Evolutionary conservation across 2,113 vertebrate species (phyloP).

Genomic region (Dasypus novemcinctus): DNA sequence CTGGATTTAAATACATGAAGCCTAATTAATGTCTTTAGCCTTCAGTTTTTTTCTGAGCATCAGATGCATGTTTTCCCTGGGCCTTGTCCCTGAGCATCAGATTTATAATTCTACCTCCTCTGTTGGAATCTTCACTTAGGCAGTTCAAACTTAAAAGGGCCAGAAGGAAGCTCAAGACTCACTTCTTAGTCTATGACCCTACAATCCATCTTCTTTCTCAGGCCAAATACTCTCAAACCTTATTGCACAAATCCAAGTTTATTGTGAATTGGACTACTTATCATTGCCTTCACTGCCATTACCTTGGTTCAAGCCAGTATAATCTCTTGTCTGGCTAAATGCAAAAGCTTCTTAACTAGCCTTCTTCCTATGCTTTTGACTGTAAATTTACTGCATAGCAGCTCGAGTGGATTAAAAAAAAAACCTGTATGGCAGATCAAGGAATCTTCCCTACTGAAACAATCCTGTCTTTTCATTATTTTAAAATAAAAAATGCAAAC

Average conservation of each 20-base stretch:
- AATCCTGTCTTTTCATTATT: not conserved
- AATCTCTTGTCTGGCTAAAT: not conserved
- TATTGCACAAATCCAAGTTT: not conserved
- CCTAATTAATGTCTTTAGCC: not conserved
- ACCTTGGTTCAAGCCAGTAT: not conserved
- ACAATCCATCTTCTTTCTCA: not conserved
- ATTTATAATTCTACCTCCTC: not conserved
- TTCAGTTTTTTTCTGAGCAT: not conserved
- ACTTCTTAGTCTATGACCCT: not conserved
- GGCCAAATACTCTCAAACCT: not conserved
- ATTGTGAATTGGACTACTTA: not conserved
- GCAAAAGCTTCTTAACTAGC: not conserved
- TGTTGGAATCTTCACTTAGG: not conserved
- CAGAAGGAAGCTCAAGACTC: not conserved
- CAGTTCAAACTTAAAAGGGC: not conserved
- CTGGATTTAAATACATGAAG: not conserved
- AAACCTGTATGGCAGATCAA: not conserved
- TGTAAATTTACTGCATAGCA: not conserved
- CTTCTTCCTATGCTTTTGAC: not conserved
- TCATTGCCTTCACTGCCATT: not conserved
- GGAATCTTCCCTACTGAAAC: not conserved
- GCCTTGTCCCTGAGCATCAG: not conserved
- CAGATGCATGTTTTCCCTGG: too few species aligned
- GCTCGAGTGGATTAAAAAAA: not conserved
- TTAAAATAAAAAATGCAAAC: conserved; percentile 5